Evolutionary conservation across 2,797 vertebrate genomes (phyloP), one percentile per base, ranked within the genome.

Genomic region (Trachurus trachurus): DNA sequence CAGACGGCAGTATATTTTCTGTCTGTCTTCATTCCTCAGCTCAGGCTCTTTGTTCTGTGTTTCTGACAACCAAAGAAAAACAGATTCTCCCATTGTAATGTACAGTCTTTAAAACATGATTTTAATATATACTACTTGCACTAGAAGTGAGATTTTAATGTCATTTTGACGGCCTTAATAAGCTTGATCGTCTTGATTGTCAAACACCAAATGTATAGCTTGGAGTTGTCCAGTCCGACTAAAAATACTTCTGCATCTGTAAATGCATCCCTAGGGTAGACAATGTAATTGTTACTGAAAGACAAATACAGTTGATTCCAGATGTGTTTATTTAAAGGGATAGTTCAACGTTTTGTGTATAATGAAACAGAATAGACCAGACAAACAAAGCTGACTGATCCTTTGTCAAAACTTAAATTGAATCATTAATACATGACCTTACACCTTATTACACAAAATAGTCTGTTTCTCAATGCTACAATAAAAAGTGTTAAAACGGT

Each of bases 1-100:
- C 8, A 71, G 49, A 66, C 16, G 40, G 61, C 37, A 9, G 39
- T 53, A 39, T 34, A 52, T 37, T 66, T 17, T 71, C 2, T 69
- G 37, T 29, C 57, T 44, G 21, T 69, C 50, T 74, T 72, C 8
- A 74, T 47, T 65, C 6, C 16, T 50, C 10, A 17, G 47, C 64
- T 74, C 42, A 63, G 63, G 7, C 40, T 39, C 5, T 45, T 54
- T n/a, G 7, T 21, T 44, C 37, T 49, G 37, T 1, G 17, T 58
- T 19, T 0, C 11, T 56, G 64, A 50, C 0, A 5, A 56, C 49
- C 49, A 62, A 17, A 65, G 9, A 65, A 54, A 66, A 72, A 45
- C 13, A 47, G 8, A 44, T 42, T 22, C 4, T 15, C 37, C 31
- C n/a, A 29, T 9, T 42, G 9, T 34, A 12, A 72, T 31, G 8